Evolutionary conservation across 1,140 invertebrate species (phyloP).

Genomic region (Gonatopus flavifemur): DNA sequence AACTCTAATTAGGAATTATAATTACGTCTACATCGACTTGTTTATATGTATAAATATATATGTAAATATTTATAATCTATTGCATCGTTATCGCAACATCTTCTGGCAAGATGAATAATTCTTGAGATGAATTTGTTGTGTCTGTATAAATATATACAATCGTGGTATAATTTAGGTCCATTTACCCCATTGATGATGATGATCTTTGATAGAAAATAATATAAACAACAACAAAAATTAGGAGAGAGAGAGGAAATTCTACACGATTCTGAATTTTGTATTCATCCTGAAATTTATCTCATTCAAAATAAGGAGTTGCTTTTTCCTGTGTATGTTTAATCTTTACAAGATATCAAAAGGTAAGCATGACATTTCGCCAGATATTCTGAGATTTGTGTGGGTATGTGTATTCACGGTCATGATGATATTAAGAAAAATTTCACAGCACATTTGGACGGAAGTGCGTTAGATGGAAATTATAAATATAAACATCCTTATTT

Average conservation of each 20-base stretch:
- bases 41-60: slow-evolving; percentile 10
- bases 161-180: too few species aligned
- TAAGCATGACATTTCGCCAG: slow-evolving; percentile 15
- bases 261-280: too few species aligned
- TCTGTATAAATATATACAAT: too few species aligned
- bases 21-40: slow-evolving; percentile 12
- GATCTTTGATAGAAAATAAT: too few species aligned
- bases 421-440: slow-evolving; percentile 24
- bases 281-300: too few species aligned
- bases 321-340: too few species aligned
- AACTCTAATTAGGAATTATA: slow-evolving; percentile 35
- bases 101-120: slow-evolving; percentile 30
- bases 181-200: too few species aligned
- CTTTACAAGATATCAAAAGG: too few species aligned
- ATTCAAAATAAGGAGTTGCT: too few species aligned
- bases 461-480: slow-evolving; percentile 3
- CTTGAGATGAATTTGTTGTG: too few species aligned
- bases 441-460: slow-evolving; percentile 32
- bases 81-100: slow-evolving; percentile 29
- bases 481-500: too few species aligned
- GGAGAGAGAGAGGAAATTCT: slow-evolving; percentile 20
- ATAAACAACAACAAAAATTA: too few species aligned
- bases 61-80: slow-evolving; percentile 22
- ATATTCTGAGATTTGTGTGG: slow-evolving; percentile 11
- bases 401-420: slow-evolving; percentile 4